These are phyloP conservation scores for Steinernema khuongi DNA, from an alignment of 1,140 invertebrate genomes.

Conservation along the genomic window DNA sequence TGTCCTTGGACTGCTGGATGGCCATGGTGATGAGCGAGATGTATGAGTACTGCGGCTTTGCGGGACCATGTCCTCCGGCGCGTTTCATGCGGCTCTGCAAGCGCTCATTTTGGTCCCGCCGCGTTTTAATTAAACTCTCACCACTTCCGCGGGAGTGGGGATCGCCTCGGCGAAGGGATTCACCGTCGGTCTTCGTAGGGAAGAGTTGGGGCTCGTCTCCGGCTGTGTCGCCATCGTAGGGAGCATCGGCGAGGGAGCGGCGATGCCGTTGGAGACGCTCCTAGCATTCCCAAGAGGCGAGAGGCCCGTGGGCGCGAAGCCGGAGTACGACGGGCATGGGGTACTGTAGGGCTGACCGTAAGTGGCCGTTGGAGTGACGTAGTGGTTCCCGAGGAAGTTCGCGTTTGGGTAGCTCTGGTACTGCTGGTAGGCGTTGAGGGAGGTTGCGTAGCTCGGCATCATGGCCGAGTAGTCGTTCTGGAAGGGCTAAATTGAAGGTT, in stretches of 20 bases:
- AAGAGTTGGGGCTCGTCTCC: background rate
- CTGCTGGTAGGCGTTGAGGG: background rate
- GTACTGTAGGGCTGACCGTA: background rate
- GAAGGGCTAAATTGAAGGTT: background rate
- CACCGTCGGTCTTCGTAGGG: background rate
- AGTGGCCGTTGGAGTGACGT: background rate
- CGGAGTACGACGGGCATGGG: background rate
- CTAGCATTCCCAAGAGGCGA: background rate
- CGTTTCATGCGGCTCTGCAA: constrained; percentile 1
- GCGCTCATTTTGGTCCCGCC: background rate
- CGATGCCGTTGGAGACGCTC: background rate
- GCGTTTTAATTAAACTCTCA: background rate
- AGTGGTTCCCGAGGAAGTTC: background rate
- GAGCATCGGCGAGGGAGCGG: background rate
- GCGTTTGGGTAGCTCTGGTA: background rate
- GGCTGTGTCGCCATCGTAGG: background rate
- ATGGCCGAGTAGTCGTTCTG: constrained; percentile 7
- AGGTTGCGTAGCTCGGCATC: background rate
- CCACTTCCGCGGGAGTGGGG: background rate
- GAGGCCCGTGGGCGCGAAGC: background rate
- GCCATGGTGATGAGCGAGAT: constrained; percentile 99
- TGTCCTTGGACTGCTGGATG: constrained; percentile 84
- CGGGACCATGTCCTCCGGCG: constrained; percentile 76
- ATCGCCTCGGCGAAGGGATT: background rate
- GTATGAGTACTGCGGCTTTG: constrained; percentile 93